Base-by-base conservation (phyloP, 1,140 invertebrate genomes). In the Stenopsyche tienmushanensis region DNA sequence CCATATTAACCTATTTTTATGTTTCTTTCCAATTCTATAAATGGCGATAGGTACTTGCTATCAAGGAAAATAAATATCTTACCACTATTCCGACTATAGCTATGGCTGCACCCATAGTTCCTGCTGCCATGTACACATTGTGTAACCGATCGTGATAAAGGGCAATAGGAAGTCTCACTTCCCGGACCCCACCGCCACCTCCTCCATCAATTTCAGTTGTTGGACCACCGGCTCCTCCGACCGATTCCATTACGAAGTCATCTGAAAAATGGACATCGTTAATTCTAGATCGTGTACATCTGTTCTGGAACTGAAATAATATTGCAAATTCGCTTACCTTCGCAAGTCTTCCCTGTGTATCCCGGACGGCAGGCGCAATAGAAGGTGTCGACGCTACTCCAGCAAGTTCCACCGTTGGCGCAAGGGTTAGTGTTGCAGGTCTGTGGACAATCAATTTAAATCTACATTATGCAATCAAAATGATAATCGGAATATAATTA, bases 361-460 rank as follows among this genome's bases (percentile, higher is more conserved):
- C 88, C 88, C 0, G 88, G 85, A 39, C 84, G 80, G 71, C 88
- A 90, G 45, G 86, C 86, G 73, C 89, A 90, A 75, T 87, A 90
- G 76, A 87, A 90, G 7, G 86, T 86, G 70, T 88, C 84, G n/a
- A 87, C 82, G 64, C 85, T 87, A 71, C 84, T 88, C 86, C 87
- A 90, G 73, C 89, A 90, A 20, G 86, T 89, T 26, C 88, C 89
- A 23, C 88, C 88, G 71, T 90, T 86, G 57, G 84, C 83, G 72
- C 89, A 92, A 0, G 90, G 90, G 73, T 87, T 87, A 50, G 84
- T 87, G 73, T 85, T 89, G 76, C 91, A 93, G 41, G 85, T 84
- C 85, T 89, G 76, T 34, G 72, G 76, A 67, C 41, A 68, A 60
- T 29, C 54, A 57, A 65, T 58, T 34, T n/a, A n/a, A n/a, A n/a